Base-by-base conservation (phyloP, 2,888 invertebrate genomes). In the Xylocampa areola region DNA sequence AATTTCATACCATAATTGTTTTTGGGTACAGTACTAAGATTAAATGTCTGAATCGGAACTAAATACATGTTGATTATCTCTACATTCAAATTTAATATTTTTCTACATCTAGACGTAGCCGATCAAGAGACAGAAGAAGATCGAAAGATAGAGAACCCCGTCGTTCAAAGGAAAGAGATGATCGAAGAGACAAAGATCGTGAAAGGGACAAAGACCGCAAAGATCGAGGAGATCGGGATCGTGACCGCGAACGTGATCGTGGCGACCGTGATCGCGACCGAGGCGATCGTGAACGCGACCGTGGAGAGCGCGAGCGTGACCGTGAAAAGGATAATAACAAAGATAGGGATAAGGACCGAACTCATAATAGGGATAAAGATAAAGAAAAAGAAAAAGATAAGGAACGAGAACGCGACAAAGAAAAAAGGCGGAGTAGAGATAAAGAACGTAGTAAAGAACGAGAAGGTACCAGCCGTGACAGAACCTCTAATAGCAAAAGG, bases 71-170 rank as follows among this genome's bases (percentile, higher is more conserved):
- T 21, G 37, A 35, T 51, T 13, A 14, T 37, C 37, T 27, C 14
- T 27, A 44, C 37, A 32, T 10, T 32, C 8, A 6, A 7, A 13
- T 33, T 4, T 16, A 16, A 14, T 33, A n/a, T 6, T 52, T n/a
- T 49, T 81, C 79, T n/a, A n/a, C n/a, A n/a, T n/a, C 27, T 70
- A 93, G 93, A 75, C 87, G 91, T 44, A 92, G 91, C 82, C 82
- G 90, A 55, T 92, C 91, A 79, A 88, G 88, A 81, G 91, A 94
- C 25, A 85, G 62, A 80, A 94, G 94, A 83, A 94, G 92, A 86
- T 91, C 95, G 77, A 95, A 94, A 82, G 96, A 96, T 85, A 95
- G 95, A 75, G 95, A 95, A 70, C 85, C 91, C 63, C 92, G 92
- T 45, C 94, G 94, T 44, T 94, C 95, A 51, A 94, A 91, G 69